Conservation (phyloP, 2,113 vertebrate species). For the Actenoides hombroni region DNA sequence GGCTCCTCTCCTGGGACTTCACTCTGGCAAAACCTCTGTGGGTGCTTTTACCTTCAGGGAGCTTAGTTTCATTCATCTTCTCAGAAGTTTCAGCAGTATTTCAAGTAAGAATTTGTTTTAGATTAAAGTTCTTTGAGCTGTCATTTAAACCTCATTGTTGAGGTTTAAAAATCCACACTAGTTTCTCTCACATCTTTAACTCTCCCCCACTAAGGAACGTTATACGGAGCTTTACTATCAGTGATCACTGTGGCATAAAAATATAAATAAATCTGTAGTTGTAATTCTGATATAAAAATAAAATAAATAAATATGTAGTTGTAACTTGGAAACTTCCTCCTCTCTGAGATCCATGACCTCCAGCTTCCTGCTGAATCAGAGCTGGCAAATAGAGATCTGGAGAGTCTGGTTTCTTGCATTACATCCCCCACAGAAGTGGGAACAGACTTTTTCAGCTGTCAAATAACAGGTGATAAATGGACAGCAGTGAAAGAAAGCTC, state of each 20-base stretch:
- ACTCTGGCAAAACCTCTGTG: not conserved
- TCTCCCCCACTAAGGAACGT: not conserved
- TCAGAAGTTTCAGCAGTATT: not conserved
- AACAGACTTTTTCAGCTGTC: not conserved
- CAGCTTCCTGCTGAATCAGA: not conserved
- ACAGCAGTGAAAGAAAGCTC: not conserved
- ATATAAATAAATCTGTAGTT: not conserved
- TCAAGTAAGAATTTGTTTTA: not conserved
- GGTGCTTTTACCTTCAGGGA: not conserved
- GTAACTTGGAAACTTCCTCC: not conserved
- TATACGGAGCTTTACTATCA: not conserved
- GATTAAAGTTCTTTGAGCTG: not conserved
- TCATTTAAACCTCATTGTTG: not conserved
- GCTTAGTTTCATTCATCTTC: not conserved
- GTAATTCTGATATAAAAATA: not conserved
- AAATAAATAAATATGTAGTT: not conserved
- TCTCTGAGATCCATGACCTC: not conserved
- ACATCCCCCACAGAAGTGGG: not conserved
- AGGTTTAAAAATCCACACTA: not conserved
- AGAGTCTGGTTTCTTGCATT: not conserved
- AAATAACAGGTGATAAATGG: not conserved
- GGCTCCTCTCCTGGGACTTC: not conserved
- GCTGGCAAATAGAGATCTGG: not conserved
- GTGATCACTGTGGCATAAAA: not conserved
- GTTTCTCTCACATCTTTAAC: not conserved